Percentiles rank a stretch among this genome's conserved stretches.
These are phyloP conservation scores for Anser cygnoides DNA, from an alignment of 2,113 vertebrate genomes.

Conservation along the genomic window DNA sequence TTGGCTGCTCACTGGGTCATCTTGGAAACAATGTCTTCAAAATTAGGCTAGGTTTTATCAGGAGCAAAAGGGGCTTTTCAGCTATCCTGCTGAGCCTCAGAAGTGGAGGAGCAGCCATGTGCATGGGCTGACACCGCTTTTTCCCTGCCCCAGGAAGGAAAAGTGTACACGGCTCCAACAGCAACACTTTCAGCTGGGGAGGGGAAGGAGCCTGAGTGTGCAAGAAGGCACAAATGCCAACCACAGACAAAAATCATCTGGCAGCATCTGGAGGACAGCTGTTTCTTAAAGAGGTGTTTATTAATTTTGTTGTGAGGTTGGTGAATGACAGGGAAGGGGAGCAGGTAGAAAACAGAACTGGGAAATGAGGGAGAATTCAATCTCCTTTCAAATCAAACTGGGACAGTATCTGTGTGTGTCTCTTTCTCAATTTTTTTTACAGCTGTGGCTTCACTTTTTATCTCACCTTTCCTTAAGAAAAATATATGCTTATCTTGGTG, in stretches of 20 bases:
- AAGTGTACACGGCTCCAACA: neutral
- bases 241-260: constrained; percentile 19
- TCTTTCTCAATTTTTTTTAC: neutral
- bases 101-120: neutral
- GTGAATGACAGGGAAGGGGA: neutral
- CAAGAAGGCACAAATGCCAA: neutral
- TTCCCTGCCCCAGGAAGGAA: neutral
- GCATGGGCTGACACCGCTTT: neutral
- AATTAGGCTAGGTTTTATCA: neutral
- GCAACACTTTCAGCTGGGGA: neutral
- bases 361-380: neutral
- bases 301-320: neutral
- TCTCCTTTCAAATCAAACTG: neutral
- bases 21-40: neutral
- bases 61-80: neutral
- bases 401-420: neutral
- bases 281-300: constrained; percentile 4
- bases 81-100: neutral
- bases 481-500: neutral
- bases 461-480: neutral
- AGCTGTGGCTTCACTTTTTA: constrained; percentile 10
- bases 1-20: neutral
- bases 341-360: neutral
- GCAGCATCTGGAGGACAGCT: neutral
- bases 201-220: neutral